A percentile compares a stretch with the other conserved stretches of the same genome.
Evolutionary conservation across 2,797 vertebrate genomes (phyloP).

Genomic region (Pampus argenteus): DNA sequence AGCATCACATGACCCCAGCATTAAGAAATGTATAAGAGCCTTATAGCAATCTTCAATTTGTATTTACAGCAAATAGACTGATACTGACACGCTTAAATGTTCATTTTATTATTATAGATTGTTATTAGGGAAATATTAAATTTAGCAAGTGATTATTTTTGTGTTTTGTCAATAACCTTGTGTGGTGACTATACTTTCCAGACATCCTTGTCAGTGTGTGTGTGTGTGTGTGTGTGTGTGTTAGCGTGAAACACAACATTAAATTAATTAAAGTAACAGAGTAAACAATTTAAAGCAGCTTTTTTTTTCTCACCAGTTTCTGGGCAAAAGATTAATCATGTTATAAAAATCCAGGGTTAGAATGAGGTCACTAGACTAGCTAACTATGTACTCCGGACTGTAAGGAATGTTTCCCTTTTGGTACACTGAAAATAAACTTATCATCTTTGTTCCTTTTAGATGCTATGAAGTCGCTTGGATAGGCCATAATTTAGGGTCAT

Average conservation of each 20-base stretch:
- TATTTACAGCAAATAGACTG: conserved; percentile 49
- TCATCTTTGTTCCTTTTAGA: neutral
- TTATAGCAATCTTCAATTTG: conserved; percentile 45
- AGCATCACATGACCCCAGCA: conserved; percentile 6
- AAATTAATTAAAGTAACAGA: neutral
- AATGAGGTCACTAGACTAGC: neutral
- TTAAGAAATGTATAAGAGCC: conserved; percentile 3
- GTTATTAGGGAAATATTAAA: neutral
- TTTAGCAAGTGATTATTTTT: neutral
- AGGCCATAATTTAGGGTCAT: neutral
- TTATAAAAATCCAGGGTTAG: neutral
- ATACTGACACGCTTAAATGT: conserved; percentile 49
- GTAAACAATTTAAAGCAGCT: neutral
- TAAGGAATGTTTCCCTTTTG: neutral
- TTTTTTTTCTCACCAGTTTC: neutral
- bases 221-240: neutral
- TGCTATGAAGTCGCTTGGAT: neutral
- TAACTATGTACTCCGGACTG: neutral
- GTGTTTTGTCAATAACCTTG: neutral
- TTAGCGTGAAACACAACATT: neutral
- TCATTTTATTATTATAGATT: neutral
- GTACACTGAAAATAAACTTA: neutral
- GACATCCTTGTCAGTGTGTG: neutral
- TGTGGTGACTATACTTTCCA: neutral
- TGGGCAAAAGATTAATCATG: neutral